Percentiles rank a stretch among this genome's conserved stretches.
Evolutionary conservation across 2,113 vertebrate species (phyloP).

Genomic region (Podiceps cristatus): DNA sequence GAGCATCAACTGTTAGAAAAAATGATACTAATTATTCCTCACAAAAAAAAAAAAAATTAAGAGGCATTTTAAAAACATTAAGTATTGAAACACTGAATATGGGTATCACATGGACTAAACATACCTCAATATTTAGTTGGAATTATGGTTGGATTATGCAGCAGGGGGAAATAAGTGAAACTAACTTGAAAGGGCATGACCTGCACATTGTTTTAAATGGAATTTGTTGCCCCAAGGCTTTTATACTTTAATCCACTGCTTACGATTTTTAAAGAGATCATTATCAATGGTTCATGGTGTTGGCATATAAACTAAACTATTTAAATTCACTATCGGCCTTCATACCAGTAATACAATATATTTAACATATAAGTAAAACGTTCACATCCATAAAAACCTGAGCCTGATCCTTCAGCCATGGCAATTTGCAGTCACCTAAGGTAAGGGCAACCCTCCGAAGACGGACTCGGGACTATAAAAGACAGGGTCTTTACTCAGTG

Average conservation of each 20-base stretch:
- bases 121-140: background rate
- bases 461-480: background rate
- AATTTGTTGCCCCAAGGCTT: constrained; percentile 25
- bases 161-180: background rate
- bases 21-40: background rate
- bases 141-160: background rate
- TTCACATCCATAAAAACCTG: background rate
- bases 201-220: constrained; percentile 19
- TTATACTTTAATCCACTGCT: constrained; percentile 35
- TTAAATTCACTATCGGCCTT: background rate
- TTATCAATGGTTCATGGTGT: background rate
- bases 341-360: background rate
- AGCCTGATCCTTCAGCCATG: background rate
- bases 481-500: background rate
- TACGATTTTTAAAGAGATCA: constrained; percentile 32
- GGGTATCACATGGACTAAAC: background rate
- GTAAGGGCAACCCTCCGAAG: background rate
- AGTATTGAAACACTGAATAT: background rate
- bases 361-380: background rate
- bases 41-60: background rate
- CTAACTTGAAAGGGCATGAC: constrained; percentile 46
- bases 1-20: background rate
- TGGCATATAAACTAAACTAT: background rate
- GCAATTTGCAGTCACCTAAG: background rate
- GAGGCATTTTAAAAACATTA: background rate